Evolutionary conservation across 2,888 invertebrate genomes (phyloP), one percentile per base, ranked within the genome.

Genomic region (Minunthozetes semirufus): DNA sequence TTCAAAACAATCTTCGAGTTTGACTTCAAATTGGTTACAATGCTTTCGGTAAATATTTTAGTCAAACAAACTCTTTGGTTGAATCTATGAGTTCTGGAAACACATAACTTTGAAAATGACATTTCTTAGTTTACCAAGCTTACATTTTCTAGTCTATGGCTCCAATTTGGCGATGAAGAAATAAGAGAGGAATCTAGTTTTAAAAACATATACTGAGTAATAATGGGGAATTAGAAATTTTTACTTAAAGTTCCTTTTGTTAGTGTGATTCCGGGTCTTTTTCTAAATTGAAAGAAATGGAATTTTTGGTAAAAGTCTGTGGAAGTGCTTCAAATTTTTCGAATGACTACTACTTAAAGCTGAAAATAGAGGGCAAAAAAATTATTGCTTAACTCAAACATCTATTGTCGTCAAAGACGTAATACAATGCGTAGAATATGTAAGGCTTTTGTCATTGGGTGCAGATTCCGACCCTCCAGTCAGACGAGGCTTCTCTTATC

Each of bases 361-460:
- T 42, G 38, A 22, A 42, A 66, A 17, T 66, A 66, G 11, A 59
- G 27, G 13, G 17, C 19, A 42, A 29, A 42, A 29, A 66, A 66
- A 66, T 66, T 66, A 42, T 66, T 66, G 66, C 66, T 66, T 38
- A 66, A 66, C 66, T 66, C 66, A 66, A 38, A 66, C 22, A 56
- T 42, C 27, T 61, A 19, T 66, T 66, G 66, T 66, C 19, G 66
- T 38, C 42, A 29, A 11, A 66, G 42, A 38, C 66, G 42, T 66
- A 38, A 66, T 66, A 66, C 66, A 66, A 66, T 38, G 42, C n/a
- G 56, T 33, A 27, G 66, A 33, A 42, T 66, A 19, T 63, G 11
- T 66, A 19, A 66, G 42, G 66, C 42, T 22, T 42, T 66, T 66
- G 42, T 66, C 42, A 66, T 17, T 66, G 19, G 15, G 9, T 17